phyloP scores from a whole-genome alignment of 2,113 vertebrate genomes.

The Passer domesticus region DNA sequence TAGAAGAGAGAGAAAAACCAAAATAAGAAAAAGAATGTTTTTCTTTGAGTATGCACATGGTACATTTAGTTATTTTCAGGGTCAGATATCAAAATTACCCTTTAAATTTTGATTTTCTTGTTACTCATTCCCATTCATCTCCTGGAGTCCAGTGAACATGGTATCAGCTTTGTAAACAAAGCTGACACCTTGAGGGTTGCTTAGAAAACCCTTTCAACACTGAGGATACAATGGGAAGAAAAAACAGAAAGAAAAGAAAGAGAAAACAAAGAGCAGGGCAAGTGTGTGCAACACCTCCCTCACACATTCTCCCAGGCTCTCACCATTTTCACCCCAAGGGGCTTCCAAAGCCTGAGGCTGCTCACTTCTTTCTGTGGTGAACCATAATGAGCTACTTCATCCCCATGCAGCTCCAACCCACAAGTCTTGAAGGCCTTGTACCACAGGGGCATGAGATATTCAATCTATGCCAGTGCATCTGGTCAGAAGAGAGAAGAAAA shows the following conservation, averaged over 20 bases:
- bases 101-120: not conserved
- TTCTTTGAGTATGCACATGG: not conserved
- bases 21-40: not conserved
- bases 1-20: not conserved
- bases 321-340: not conserved
- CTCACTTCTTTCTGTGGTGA: not conserved
- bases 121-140: not conserved
- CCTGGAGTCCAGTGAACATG: not conserved
- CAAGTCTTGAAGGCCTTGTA: not conserved
- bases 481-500: not conserved
- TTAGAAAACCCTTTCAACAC: not conserved
- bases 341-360: not conserved
- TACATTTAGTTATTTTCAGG: not conserved
- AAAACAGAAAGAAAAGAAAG: not conserved
- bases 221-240: not conserved
- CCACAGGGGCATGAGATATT: rapidly evolving
- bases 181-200: not conserved
- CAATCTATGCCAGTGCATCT: rapidly evolving
- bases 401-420: not conserved
- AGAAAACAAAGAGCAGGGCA: not conserved
- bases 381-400: not conserved
- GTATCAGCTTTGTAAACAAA: not conserved
- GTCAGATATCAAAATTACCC: not conserved
- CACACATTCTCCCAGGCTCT: not conserved
- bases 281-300: not conserved